phyloP scores from a whole-genome alignment of 2,113 vertebrate species.

The Regulus satrapa region DNA sequence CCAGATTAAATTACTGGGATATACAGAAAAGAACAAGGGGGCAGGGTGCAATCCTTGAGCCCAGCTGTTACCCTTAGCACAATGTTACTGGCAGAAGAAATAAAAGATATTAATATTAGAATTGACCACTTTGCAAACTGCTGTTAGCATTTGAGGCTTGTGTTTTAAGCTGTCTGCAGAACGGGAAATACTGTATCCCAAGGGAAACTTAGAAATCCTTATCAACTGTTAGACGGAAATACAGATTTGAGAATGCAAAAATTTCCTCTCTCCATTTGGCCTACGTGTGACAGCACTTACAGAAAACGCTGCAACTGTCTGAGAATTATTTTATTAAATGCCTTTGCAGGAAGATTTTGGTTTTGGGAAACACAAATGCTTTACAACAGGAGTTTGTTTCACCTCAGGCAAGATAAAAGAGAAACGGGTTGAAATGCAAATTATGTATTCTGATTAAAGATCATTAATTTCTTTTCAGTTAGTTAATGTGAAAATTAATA shows the following conservation, averaged over 20 bases:
- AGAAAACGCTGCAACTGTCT: background rate
- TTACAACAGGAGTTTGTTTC: background rate
- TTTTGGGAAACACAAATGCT: background rate
- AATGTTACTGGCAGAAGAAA: background rate
- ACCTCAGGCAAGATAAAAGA: background rate
- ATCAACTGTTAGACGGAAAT: background rate
- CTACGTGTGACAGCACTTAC: rapidly evolving
- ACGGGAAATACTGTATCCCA: rapidly evolving
- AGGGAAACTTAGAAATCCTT: background rate
- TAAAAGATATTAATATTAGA: background rate
- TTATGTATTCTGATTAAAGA: background rate
- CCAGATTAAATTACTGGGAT: background rate
- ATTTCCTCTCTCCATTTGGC: background rate
- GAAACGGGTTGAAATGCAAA: background rate
- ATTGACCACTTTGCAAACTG: background rate
- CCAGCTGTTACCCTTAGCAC: background rate
- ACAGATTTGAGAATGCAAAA: background rate
- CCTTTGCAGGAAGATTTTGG: background rate
- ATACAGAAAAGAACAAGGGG: background rate
- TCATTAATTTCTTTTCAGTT: background rate
- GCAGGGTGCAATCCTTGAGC: background rate
- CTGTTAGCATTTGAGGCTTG: background rate
- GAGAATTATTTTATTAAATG: background rate
- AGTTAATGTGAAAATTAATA: background rate
- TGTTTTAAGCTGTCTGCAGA: background rate